Evolutionary conservation across 1,140 invertebrate species (phyloP).

Genomic region (Chrysopa pallens): DNA sequence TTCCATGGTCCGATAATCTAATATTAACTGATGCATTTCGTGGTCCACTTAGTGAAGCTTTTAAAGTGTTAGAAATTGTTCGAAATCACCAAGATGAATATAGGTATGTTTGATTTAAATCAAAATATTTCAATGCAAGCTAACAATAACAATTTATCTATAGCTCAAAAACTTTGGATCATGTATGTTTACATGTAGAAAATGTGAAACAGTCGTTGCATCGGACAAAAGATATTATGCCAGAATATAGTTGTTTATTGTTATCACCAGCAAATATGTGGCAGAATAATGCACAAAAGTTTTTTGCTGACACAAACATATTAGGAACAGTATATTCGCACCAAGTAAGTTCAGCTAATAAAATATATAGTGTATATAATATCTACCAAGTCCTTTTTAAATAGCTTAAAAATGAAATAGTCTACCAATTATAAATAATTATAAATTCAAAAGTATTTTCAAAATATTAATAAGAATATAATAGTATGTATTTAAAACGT

Average conservation of each 20-base stretch:
- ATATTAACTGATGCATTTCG: conserved; percentile 74
- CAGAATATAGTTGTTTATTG: conserved; percentile 82
- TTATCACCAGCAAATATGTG: conserved; percentile 88
- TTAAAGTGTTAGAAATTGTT: conserved; percentile 68
- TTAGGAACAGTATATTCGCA: conserved; percentile 64
- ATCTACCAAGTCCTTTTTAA: no score
- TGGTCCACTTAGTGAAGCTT: conserved; percentile 70
- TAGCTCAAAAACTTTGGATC: conserved; percentile 47
- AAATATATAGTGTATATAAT: no score
- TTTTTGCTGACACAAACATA: conserved; percentile 57
- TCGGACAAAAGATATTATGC: conserved; percentile 40
- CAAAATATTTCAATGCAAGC: background rate
- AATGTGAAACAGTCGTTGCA: conserved; percentile 39
- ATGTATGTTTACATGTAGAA: conserved; percentile 78
- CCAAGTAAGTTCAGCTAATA: conserved; percentile 51
- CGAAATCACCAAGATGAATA: conserved; percentile 64
- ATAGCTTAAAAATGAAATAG: no score
- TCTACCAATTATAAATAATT: no score
- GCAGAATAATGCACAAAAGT: conserved; percentile 62
- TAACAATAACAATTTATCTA: conserved; percentile 9
- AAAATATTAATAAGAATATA: no score
- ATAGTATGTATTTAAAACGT: no score
- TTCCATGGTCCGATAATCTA: conserved; percentile 69
- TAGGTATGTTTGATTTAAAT: conserved; percentile 32
- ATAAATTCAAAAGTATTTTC: no score